A percentile compares a stretch with the other conserved stretches of the same genome.
phyloP scores from a whole-genome alignment of 2,888 invertebrate species.

The Drosophila cracens region DNA sequence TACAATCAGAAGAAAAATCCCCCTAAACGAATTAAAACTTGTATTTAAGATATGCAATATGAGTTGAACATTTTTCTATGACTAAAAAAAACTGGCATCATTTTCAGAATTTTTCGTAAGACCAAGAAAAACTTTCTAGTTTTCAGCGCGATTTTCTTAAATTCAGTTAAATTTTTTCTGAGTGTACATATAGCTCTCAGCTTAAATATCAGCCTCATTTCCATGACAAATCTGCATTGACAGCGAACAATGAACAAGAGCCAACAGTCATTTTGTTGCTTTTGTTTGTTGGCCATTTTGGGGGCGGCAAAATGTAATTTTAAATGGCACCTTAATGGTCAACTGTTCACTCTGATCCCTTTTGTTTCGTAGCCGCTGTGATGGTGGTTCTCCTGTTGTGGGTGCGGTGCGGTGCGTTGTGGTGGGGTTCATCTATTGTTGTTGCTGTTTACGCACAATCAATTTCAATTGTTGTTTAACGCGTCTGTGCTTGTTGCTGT shows the following conservation, averaged over 20 bases:
- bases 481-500: constrained; percentile 22
- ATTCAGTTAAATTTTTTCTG: neutral
- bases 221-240: constrained; percentile 62
- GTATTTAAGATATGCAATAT: neutral
- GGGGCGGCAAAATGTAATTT: constrained; percentile 48
- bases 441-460: constrained; percentile 62
- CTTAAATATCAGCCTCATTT: constrained; percentile 12
- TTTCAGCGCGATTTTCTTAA: neutral
- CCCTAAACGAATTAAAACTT: neutral
- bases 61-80: neutral
- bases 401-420: constrained; percentile 10
- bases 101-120: neutral
- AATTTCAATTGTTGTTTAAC: constrained; percentile 59
- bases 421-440: constrained; percentile 10
- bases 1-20: neutral
- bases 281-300: neutral
- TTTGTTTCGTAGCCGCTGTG: constrained; percentile 22
- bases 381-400: neutral
- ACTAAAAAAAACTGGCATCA: neutral
- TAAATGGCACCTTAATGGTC: constrained; percentile 55
- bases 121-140: neutral
- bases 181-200: neutral
- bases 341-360: constrained; percentile 30
- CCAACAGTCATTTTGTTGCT: constrained; percentile 48
- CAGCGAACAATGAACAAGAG: constrained; percentile 56